Evolutionary conservation across 2,113 vertebrate genomes (phyloP), one percentile per base, ranked within the genome.

Genomic region (Phrynosoma blainvillii): DNA sequence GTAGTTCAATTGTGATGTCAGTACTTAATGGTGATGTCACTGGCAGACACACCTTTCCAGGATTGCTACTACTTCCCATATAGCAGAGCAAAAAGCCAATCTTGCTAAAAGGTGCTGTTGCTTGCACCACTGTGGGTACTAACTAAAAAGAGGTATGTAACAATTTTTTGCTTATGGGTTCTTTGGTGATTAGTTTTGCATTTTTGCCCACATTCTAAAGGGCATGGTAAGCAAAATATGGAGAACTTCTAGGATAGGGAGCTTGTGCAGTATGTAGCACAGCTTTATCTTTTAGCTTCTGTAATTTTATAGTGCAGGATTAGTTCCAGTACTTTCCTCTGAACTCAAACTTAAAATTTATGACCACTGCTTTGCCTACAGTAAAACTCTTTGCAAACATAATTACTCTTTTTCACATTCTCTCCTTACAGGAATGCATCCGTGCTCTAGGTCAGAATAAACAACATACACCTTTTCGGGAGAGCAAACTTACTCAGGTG

Each of bases 401-500:
- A 47, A 52, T 9, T 40, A n/a, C 78, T 88, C 81, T 13, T 65
- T 71, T 30, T 82, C 79, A 81, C 56, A 86, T 87, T 18, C 25
- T 1, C 88, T 89, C 23, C 73, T 59, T 78, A 42, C 84, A 99
- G 99, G 99, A 99, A 92, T 99, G 99, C 90, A 99, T 99, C 90
- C 96, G 98, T 79, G 99, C 99, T n/a, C 94, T 99, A 91, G 99
- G 98, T 54, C 98, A 97, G 96, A 99, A 99, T 95, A 98, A 98
- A 54, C 97, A 98, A 68, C 98, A 99, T 75, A 99, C 99, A 30
- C 99, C 99, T 0, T 99, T 99, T 95, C 96, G 98, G 11, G 98
- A 99, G 96, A 99, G 98, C 95, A 99, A 99, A 92, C 97, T 99
- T 87, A 99, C 99, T 11, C 98, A 99, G 92, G 98, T 99, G 79